Evolutionary conservation across 2,888 invertebrate species (phyloP).

Genomic region (Acanthacorydalis orientalis): DNA sequence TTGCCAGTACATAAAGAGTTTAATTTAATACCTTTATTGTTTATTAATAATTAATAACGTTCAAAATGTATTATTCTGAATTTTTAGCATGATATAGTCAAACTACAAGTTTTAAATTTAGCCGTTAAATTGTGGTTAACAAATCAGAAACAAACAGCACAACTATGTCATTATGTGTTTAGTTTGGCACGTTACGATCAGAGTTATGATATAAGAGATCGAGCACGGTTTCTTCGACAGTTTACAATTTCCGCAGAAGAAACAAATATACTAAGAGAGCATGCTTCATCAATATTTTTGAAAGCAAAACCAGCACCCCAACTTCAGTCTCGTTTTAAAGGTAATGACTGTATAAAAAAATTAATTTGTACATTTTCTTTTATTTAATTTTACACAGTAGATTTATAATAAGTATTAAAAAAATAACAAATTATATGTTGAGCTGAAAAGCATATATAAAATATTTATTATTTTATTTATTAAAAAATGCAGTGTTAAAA

Average conservation of each 20-base stretch:
- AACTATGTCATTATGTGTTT: constrained; percentile 85
- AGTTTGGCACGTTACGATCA: constrained; percentile 91
- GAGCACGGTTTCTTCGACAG: constrained; percentile 75
- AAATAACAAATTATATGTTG: too few species aligned
- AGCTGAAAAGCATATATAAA: too few species aligned
- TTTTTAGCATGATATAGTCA: constrained; percentile 78
- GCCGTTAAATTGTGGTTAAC: constrained; percentile 86
- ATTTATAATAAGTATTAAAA: too few species aligned
- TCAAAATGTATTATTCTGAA: constrained; percentile 7
- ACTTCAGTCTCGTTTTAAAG: constrained; percentile 68
- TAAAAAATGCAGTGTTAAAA: too few species aligned
- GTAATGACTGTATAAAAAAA: constrained; percentile 24
- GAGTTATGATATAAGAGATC: constrained; percentile 93
- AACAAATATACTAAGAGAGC: constrained; percentile 36
- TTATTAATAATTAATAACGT: background rate
- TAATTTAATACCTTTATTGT: background rate
- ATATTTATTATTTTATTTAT: too few species aligned
- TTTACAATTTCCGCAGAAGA: constrained; percentile 48
- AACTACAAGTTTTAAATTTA: constrained; percentile 87
- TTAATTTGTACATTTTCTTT: too few species aligned
- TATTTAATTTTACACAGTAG: too few species aligned
- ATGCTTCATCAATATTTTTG: constrained; percentile 73
- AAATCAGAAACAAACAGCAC: constrained; percentile 68
- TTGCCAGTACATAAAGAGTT: too few species aligned
- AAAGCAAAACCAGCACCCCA: constrained; percentile 89